A percentile compares a stretch with the other conserved stretches of the same genome.
These are phyloP conservation scores for Aspidiotus rigidus DNA, from an alignment of 2,888 invertebrate species.

Conservation along the genomic window DNA sequence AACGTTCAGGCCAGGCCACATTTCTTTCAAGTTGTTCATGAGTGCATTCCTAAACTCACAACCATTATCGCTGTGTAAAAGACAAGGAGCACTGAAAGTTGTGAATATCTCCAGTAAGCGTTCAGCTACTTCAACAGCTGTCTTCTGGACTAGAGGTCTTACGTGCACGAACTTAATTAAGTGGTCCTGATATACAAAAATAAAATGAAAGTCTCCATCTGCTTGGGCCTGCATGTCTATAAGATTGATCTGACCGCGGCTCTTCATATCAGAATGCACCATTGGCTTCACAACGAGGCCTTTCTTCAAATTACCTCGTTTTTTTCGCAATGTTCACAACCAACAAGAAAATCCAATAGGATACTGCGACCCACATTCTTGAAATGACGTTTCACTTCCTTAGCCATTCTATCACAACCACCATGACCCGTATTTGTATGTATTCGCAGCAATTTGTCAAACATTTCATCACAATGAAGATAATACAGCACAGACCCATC, in stretches of 20 bases:
- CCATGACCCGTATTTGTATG: background rate
- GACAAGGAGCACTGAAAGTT: slow-evolving; percentile 7
- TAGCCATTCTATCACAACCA: background rate
- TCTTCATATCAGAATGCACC: slow-evolving; percentile 2
- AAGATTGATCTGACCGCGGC: slow-evolving; percentile 40
- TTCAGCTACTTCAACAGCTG: slow-evolving; percentile 3
- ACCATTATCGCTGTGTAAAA: background rate
- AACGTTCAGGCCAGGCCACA: background rate
- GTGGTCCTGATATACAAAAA: slow-evolving; percentile 38
- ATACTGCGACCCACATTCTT: background rate
- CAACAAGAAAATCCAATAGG: background rate
- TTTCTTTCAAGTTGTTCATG: slow-evolving; percentile 11
- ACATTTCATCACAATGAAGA: slow-evolving; percentile 7
- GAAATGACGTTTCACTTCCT: background rate
- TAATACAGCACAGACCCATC: background rate
- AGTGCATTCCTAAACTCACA: slow-evolving; percentile 12
- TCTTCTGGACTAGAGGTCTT: slow-evolving; percentile 12
- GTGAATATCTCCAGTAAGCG: slow-evolving; percentile 4
- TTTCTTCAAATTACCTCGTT: slow-evolving; percentile 8
- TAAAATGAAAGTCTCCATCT: slow-evolving; percentile 10
- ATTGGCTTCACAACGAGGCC: slow-evolving; percentile 10
- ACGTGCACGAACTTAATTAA: slow-evolving; percentile 7
- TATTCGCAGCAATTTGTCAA: background rate
- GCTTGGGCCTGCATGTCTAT: slow-evolving; percentile 35
- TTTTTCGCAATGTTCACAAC: slow-evolving; percentile 13